phyloP scores from a whole-genome alignment of 2,888 invertebrate species.

The Limnephilus rhombicus region DNA sequence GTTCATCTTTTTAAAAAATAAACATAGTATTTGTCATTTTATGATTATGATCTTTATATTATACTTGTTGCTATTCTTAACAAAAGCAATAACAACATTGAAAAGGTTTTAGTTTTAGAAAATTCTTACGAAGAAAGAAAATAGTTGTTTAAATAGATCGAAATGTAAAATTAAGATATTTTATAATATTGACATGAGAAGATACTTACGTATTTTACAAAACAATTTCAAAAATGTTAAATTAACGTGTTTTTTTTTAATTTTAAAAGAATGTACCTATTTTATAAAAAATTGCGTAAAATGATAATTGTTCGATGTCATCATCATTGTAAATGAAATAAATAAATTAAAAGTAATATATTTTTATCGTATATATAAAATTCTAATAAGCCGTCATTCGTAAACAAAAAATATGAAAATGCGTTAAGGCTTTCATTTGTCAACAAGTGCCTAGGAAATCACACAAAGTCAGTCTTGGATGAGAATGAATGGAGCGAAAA shows the following conservation, averaged over 20 bases:
- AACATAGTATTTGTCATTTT: too few species aligned
- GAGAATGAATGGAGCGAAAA: constrained; percentile 6
- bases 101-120: not conserved
- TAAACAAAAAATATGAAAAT: constrained; percentile 24
- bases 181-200: too few species aligned
- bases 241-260: not conserved
- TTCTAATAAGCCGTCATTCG: constrained; percentile 1
- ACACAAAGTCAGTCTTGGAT: constrained; percentile 34
- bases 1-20: not conserved
- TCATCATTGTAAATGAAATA: not conserved
- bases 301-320: not conserved
- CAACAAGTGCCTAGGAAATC: constrained; percentile 33
- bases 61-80: not conserved
- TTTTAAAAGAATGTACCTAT: not conserved
- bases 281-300: not conserved
- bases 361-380: not conserved
- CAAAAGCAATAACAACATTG: not conserved
- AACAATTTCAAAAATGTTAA: not conserved
- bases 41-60: not conserved
- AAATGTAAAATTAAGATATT: not conserved
- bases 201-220: too few species aligned
- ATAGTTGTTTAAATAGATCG: not conserved
- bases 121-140: not conserved
- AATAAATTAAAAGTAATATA: too few species aligned
- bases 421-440: not conserved